A percentile compares a stretch with the other conserved stretches of the same genome.
Evolutionary conservation across 2,797 vertebrate species (phyloP).

Genomic region (Picus viridis): DNA sequence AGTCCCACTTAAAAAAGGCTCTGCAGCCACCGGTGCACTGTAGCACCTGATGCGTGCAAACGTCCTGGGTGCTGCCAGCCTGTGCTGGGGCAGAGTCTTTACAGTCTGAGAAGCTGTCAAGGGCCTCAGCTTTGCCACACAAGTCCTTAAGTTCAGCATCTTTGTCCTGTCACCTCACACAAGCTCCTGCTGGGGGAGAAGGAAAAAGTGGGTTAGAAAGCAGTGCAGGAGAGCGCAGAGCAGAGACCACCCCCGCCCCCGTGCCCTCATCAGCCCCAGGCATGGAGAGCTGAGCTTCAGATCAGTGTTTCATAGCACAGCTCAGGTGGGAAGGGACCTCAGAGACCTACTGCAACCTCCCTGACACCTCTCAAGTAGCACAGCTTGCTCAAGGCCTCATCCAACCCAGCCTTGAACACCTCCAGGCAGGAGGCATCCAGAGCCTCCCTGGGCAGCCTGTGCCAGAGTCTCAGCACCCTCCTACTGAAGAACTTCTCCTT

Average conservation of each 20-base stretch:
- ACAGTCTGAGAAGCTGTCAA: conserved; percentile 83
- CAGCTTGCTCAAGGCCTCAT: too few species aligned
- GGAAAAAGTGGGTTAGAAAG: background rate
- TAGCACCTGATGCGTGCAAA: conserved; percentile 83
- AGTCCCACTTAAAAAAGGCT: conserved; percentile 93
- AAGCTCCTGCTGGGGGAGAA: conserved; percentile 57
- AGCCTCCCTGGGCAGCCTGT: too few species aligned
- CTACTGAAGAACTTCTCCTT: too few species aligned
- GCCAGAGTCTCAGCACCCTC: too few species aligned
- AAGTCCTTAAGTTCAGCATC: conserved; percentile 94
- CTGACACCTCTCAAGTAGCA: too few species aligned
- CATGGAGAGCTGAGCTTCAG: accelerated
- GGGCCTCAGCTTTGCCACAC: conserved; percentile 85
- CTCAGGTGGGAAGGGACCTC: too few species aligned
- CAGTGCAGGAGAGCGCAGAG: background rate
- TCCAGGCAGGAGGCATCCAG: too few species aligned
- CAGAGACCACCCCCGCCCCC: background rate
- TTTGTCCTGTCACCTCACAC: conserved; percentile 70
- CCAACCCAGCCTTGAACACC: too few species aligned
- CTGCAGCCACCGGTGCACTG: conserved; percentile 83
- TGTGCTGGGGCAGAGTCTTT: conserved; percentile 78
- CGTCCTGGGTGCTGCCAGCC: conserved; percentile 79
- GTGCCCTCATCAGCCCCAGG: accelerated
- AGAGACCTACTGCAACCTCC: too few species aligned
- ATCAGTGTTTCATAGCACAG: too few species aligned